phyloP scores from a whole-genome alignment of 2,113 vertebrate species.

The Narcine bancroftii region DNA sequence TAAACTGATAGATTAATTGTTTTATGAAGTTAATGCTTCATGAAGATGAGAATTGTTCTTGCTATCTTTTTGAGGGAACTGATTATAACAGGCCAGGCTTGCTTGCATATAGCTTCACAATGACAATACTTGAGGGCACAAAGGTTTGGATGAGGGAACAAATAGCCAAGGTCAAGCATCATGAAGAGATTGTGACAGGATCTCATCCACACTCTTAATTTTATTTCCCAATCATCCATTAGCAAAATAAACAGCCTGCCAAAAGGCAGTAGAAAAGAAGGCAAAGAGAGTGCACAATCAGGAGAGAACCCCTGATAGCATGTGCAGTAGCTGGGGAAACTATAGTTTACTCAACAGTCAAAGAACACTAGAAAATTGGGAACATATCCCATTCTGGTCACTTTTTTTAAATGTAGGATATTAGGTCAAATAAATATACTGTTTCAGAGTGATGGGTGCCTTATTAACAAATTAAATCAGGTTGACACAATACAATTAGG shows the following conservation, averaged over 20 bases:
- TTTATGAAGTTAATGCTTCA: neutral
- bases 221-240: neutral
- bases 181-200: neutral
- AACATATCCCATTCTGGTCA: neutral
- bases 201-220: neutral
- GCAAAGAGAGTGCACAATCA: neutral
- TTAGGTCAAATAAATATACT: neutral
- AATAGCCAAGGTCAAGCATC: neutral
- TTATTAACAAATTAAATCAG: neutral
- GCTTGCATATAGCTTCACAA: neutral
- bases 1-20: neutral
- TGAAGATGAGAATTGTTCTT: neutral
- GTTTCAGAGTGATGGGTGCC: neutral
- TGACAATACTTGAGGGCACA: neutral
- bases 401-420: neutral
- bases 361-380: neutral
- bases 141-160: neutral
- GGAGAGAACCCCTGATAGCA: no score
- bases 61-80: neutral
- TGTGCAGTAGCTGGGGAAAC: neutral
- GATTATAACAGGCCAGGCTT: neutral
- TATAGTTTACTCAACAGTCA: neutral
- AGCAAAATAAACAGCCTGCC: neutral
- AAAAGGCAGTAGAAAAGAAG: neutral
- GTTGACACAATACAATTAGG: neutral